Conservation (phyloP, 2,888 invertebrate genomes). For the Hoplodrina ambigua region DNA sequence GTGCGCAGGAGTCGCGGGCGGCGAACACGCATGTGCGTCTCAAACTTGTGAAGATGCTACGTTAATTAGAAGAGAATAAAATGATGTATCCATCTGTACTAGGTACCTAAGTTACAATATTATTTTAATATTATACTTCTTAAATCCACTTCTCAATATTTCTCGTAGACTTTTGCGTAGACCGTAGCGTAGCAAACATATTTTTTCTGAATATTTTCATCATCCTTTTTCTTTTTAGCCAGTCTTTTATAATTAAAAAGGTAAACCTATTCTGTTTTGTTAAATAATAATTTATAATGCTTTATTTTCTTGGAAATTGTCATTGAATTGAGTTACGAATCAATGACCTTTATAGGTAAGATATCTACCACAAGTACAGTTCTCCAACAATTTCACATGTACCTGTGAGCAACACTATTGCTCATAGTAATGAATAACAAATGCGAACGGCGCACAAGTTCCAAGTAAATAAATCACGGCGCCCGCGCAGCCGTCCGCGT, state of each 20-base stretch:
- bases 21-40: slow-evolving; percentile 47
- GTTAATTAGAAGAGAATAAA: slow-evolving; percentile 46
- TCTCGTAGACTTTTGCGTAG: background rate
- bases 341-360: slow-evolving; percentile 6
- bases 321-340: background rate
- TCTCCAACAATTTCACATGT: slow-evolving; percentile 6
- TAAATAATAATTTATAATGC: too few relatives aligned
- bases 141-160: background rate
- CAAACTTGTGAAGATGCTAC: slow-evolving; percentile 41
- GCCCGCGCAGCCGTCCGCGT: slow-evolving; percentile 64
- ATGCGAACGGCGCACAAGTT: slow-evolving; percentile 57
- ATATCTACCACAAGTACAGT: slow-evolving; percentile 10
- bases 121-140: too few relatives aligned
- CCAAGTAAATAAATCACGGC: slow-evolving; percentile 71
- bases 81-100: slow-evolving; percentile 21
- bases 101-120: background rate
- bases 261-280: background rate
- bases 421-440: slow-evolving; percentile 66
- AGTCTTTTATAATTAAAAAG: background rate
- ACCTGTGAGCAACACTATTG: slow-evolving; percentile 48
- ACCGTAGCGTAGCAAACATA: background rate
- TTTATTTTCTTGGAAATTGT: background rate
- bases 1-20: slow-evolving; percentile 63
- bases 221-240: background rate
- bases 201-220: background rate